Evolutionary conservation across 2,888 invertebrate genomes (phyloP).

Genomic region (Epirrhoe tristata): DNA sequence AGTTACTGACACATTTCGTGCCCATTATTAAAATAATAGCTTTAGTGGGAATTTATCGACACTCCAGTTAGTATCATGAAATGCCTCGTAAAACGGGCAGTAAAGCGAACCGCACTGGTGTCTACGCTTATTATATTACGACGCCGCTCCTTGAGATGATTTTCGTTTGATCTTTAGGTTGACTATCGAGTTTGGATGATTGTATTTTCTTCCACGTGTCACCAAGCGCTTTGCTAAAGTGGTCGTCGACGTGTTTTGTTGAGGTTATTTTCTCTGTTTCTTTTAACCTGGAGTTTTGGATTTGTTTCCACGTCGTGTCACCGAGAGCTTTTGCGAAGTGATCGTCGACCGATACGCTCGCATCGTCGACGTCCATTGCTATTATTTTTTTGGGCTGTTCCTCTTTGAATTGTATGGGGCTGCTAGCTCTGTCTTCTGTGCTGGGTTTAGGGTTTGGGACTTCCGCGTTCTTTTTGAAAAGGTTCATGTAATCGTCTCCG

Average conservation of each 20-base stretch:
- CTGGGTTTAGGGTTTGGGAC: conserved; percentile 70
- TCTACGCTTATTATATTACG: conserved; percentile 73
- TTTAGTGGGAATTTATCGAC: conserved; percentile 76
- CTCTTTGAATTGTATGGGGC: conserved; percentile 78
- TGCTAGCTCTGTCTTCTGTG: conserved; percentile 81
- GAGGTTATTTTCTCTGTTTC: conserved; percentile 68
- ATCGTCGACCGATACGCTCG: conserved; percentile 92
- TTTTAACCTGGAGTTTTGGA: conserved; percentile 87
- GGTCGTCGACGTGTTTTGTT: conserved; percentile 90
- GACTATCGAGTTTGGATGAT: conserved; percentile 79
- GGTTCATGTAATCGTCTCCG: conserved; percentile 91
- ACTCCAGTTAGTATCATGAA: conserved; percentile 70
- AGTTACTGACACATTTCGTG: conserved; percentile 51
- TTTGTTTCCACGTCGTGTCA: conserved; percentile 93
- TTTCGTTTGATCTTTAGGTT: conserved; percentile 75
- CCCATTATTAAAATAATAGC: conserved; percentile 61
- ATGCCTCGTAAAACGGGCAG: conserved; percentile 72
- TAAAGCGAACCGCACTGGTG: conserved; percentile 66
- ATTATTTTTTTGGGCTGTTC: conserved; percentile 75
- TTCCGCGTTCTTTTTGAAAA: conserved; percentile 86
- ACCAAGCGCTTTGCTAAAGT: conserved; percentile 95
- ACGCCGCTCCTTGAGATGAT: conserved; percentile 81
- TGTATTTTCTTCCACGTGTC: conserved; percentile 93
- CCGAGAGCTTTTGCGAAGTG: conserved; percentile 96
- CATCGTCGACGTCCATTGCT: conserved; percentile 86